phyloP scores from a whole-genome alignment of 2,888 invertebrate species.

The Eulithis testata region DNA sequence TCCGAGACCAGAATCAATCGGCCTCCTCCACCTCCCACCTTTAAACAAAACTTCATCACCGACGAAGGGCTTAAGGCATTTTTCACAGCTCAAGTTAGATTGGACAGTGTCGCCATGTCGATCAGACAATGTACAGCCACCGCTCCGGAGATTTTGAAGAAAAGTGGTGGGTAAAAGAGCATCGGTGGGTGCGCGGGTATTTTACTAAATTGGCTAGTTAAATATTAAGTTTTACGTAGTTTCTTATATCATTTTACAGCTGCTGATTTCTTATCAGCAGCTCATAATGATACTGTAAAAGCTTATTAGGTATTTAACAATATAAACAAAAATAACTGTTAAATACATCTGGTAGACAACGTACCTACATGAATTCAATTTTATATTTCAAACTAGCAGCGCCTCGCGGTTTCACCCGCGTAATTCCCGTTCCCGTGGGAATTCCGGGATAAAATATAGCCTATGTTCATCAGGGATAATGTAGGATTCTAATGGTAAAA shows the following conservation, averaged over 20 bases:
- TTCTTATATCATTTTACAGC: slow-evolving; percentile 4
- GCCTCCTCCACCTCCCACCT: slow-evolving; percentile 36
- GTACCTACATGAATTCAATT: not conserved
- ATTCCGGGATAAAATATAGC: no score
- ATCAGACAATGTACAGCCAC: slow-evolving; percentile 46
- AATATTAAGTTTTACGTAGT: slow-evolving; percentile 22
- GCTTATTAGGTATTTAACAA: no score
- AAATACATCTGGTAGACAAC: no score
- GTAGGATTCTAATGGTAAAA: no score
- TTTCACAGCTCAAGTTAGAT: slow-evolving; percentile 43
- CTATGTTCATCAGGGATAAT: no score
- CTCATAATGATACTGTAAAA: no score
- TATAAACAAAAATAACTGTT: no score
- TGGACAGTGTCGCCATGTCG: slow-evolving; percentile 45
- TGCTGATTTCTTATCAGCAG: not conserved
- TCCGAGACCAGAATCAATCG: slow-evolving; percentile 49
- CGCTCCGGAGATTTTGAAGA: slow-evolving; percentile 42
- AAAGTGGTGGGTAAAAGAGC: slow-evolving; percentile 48
- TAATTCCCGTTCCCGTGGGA: no score
- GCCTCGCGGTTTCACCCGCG: no score
- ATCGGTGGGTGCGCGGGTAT: slow-evolving; percentile 33
- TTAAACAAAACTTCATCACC: slow-evolving; percentile 29
- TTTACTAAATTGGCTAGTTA: slow-evolving; percentile 36
- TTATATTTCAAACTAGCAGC: not conserved
- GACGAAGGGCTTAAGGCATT: slow-evolving; percentile 28